These are phyloP conservation scores for Lasioglossum villosulum DNA, from an alignment of 2,888 invertebrate genomes.

Conservation along the genomic window DNA sequence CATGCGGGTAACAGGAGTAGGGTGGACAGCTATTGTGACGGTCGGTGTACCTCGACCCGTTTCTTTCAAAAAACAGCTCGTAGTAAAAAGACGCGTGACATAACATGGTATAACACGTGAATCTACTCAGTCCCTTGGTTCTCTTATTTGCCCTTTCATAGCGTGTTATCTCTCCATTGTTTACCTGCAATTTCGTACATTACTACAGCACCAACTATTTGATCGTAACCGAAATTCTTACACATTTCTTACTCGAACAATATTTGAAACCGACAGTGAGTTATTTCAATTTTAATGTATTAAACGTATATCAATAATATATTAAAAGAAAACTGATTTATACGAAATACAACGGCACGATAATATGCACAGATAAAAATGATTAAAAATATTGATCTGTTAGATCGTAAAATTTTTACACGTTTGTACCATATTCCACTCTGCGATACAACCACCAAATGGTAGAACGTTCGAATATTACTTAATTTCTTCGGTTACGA, in stretches of 20 bases:
- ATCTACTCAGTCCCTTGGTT: not conserved
- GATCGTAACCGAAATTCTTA: not conserved
- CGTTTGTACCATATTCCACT: not conserved
- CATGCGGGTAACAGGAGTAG: slow-evolving; percentile 4
- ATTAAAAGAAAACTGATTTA: no score
- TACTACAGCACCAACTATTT: not conserved
- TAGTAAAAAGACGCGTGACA: not conserved
- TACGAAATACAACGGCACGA: no score
- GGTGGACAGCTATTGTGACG: slow-evolving; percentile 11
- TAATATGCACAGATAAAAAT: not conserved
- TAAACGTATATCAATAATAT: no score
- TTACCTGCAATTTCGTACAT: not conserved
- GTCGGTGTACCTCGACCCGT: not conserved
- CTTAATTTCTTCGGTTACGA: not conserved
- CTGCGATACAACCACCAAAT: not conserved
- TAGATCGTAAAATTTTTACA: not conserved
- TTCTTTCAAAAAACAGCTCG: slow-evolving; percentile 3
- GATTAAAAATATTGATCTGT: not conserved
- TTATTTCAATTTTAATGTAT: not conserved
- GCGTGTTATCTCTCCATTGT: not conserved
- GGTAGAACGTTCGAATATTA: not conserved
- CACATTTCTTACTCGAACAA: not conserved
- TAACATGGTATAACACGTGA: slow-evolving; percentile 8
- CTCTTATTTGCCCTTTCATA: not conserved
- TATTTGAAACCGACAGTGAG: no score